Evolutionary conservation across 1,140 invertebrate species (phyloP), one percentile per base, ranked within the genome.

Genomic region (Monochamus saltuarius): DNA sequence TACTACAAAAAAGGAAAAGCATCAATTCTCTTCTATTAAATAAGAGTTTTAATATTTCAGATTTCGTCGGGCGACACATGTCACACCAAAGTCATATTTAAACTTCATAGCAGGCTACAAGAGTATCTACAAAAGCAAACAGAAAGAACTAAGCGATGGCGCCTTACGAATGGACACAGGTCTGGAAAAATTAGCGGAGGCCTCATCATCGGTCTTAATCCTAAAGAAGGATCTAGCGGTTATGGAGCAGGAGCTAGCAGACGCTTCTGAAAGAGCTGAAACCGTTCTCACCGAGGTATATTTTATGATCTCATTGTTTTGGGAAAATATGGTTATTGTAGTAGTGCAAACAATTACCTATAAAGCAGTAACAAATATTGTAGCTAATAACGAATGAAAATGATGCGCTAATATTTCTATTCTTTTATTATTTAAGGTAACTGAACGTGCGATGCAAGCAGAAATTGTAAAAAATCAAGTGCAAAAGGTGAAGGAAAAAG

Each of bases 21-120:
- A 34, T 29, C n/a, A 16, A 8, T 40, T 38, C 17, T 13, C 38
- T 38, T 14, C 13, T 10, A n/a, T 1, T 56, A 35, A 13, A 29
- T n/a, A n/a, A 35, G 35, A 22, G 8, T 7, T 38, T 59, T 55
- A 42, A 19, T 58, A 11, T 11, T 51, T 10, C 7, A 87, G 84
- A 67, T 97, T 94, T 72, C 85, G 95, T 22, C 83, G 95, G 65
- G 90, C 94, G 0, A 95, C 94, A 49, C 95, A 98, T 77, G 96
- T 98, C 4, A 98, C 96, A 14, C 95, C 95, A 7, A 98, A 98
- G 79, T 98, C 95, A 0, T 98, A 97, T 77, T 77, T 98, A 11
- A 97, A 95, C 70, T 98, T 98, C 76, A 92, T 98, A 56, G 89
- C 89, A 50, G 93, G 94, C 17, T 98, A 98, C 74, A 98, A 97